phyloP scores from a whole-genome alignment of 2,113 vertebrate species.

The Pyrgilauda ruficollis region DNA sequence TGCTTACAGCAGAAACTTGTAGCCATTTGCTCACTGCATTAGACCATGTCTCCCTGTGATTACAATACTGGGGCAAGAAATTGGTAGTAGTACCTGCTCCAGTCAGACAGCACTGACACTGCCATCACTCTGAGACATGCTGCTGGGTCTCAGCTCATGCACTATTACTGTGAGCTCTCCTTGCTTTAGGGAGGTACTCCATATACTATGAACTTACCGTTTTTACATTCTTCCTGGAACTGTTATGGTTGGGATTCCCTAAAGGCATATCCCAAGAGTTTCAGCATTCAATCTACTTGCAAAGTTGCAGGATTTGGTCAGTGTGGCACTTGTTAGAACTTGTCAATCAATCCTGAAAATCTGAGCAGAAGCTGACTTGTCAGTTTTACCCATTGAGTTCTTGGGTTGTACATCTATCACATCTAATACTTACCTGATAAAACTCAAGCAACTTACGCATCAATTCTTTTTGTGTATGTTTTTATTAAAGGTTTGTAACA shows the following conservation, averaged over 20 bases:
- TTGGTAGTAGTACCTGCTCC: fast-evolving
- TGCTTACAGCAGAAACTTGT: background rate
- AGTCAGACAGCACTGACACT: background rate
- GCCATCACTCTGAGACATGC: background rate
- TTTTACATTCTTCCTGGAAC: background rate
- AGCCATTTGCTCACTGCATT: background rate
- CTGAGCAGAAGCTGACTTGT: background rate
- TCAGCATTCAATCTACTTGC: background rate
- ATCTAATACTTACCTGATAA: background rate
- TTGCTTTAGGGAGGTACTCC: background rate
- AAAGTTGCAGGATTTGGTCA: background rate
- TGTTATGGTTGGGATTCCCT: background rate
- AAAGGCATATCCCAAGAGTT: background rate
- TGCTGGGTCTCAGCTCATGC: background rate
- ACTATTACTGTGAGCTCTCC: background rate
- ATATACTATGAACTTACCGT: background rate
- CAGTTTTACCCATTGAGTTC: background rate
- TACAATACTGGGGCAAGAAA: background rate
- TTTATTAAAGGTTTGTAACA: background rate
- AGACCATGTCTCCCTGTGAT: background rate
- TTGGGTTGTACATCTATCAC: background rate
- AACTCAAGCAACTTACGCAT: background rate
- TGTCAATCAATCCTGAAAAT: background rate
- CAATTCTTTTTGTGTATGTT: background rate
- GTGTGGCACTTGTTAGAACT: background rate